Evolutionary conservation across 2,888 invertebrate genomes (phyloP).

Genomic region (Gastrophysa polygoni): DNA sequence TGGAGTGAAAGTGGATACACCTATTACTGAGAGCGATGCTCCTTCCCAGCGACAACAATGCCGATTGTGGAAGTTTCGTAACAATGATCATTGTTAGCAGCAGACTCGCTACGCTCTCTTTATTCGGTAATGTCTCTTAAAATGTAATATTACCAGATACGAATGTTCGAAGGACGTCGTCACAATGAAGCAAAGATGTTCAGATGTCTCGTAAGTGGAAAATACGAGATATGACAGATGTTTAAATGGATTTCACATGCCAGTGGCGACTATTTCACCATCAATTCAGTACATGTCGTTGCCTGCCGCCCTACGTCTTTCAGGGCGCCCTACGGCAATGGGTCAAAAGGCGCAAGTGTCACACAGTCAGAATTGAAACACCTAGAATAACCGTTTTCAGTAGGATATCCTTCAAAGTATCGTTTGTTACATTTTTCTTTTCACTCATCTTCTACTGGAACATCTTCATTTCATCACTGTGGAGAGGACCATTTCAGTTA

Average conservation of each 20-base stretch:
- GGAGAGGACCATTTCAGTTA: too few relatives aligned
- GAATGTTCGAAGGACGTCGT: background rate
- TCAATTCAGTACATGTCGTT: too few relatives aligned
- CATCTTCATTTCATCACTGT: too few relatives aligned
- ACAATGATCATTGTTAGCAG: background rate
- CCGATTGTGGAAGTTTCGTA: background rate
- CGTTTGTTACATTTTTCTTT: too few relatives aligned
- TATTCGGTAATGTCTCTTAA: background rate
- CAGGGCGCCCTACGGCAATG: too few relatives aligned
- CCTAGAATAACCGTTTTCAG: too few relatives aligned
- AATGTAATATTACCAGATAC: background rate
- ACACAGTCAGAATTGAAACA: too few relatives aligned
- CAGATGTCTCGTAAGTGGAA: background rate
- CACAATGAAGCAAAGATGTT: background rate
- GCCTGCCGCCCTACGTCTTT: too few relatives aligned
- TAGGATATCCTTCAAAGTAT: too few relatives aligned
- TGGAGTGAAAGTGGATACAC: background rate
- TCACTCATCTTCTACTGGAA: too few relatives aligned
- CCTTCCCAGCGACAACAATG: background rate
- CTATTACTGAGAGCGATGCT: background rate
- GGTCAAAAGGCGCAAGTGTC: too few relatives aligned
- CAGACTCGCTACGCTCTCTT: background rate
- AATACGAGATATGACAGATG: background rate
- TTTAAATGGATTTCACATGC: background rate
- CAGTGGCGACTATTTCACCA: background rate